These are phyloP conservation scores for Seira ritae DNA, from an alignment of 2,888 invertebrate species.

Conservation along the genomic window DNA sequence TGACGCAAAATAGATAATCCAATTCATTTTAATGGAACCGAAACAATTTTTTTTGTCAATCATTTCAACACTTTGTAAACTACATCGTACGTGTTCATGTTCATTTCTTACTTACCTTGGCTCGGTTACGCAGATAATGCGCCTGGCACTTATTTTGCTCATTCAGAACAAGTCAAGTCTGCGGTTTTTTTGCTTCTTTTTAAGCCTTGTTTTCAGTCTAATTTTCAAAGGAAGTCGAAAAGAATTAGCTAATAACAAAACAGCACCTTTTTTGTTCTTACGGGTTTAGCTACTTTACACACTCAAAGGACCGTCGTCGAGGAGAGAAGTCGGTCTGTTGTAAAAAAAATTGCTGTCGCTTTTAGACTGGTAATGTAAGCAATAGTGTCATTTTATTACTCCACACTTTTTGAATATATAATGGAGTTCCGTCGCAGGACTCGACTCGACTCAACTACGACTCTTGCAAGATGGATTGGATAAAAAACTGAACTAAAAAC, in stretches of 20 bases:
- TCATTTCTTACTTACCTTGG: background rate
- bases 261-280: slow-evolving; percentile 23
- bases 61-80: slow-evolving; percentile 50
- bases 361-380: slow-evolving; percentile 29
- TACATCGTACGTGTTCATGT: background rate
- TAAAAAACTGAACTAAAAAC: no score
- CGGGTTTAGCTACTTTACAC: background rate
- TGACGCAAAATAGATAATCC: slow-evolving; percentile 4
- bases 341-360: slow-evolving; percentile 24
- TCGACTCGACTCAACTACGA: no score
- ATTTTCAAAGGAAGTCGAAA: slow-evolving; percentile 38
- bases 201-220: slow-evolving; percentile 39
- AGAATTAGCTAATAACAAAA: slow-evolving; percentile 26
- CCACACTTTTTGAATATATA: slow-evolving; percentile 44
- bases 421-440: slow-evolving; percentile 25
- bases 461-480: background rate
- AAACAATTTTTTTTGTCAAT: slow-evolving; percentile 37
- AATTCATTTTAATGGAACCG: slow-evolving; percentile 11
- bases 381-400: slow-evolving; percentile 59
- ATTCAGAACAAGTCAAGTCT: background rate
- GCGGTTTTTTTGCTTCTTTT: background rate
- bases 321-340: background rate
- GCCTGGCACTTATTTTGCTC: background rate
- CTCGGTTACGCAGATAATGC: no score
- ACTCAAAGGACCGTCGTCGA: background rate